Percentiles rank a stretch among this genome's conserved stretches.
phyloP scores from a whole-genome alignment of 23 tunicate species.

The Trididemnum clinides region DNA sequence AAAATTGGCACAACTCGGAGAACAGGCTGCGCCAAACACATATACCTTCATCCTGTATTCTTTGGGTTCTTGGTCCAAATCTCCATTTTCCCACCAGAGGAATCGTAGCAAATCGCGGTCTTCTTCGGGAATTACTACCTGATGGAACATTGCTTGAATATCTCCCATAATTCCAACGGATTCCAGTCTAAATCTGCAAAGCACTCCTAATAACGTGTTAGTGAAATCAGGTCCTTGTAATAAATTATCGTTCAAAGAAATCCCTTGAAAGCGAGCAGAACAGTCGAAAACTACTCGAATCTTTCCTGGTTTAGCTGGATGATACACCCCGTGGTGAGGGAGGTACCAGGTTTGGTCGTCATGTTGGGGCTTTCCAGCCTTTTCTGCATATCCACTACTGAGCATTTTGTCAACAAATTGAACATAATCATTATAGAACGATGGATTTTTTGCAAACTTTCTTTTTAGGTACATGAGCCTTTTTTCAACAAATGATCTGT shows the following conservation, averaged over 20 bases:
- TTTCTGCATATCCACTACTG: slow-evolving; percentile 34
- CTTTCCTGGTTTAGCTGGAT: slow-evolving; percentile 36
- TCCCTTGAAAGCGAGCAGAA: slow-evolving; percentile 24
- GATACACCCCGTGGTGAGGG: slow-evolving; percentile 47
- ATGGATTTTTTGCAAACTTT: not conserved
- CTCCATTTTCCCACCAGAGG: slow-evolving; percentile 53
- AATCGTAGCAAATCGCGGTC: slow-evolving; percentile 41
- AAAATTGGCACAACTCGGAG: slow-evolving; percentile 56
- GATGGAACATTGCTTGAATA: slow-evolving; percentile 17
- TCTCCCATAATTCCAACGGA: slow-evolving; percentile 34
- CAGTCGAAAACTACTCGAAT: slow-evolving; percentile 38
- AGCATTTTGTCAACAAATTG: slow-evolving; percentile 32
- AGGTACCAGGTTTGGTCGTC: slow-evolving; percentile 32
- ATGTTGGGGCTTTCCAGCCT: not conserved
- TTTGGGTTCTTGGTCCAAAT: slow-evolving; percentile 10
- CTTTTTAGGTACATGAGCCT: not conserved
- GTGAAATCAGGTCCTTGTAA: slow-evolving; percentile 50
- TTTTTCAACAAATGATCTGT: not conserved
- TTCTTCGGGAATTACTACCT: slow-evolving; percentile 13
- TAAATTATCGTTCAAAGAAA: slow-evolving; percentile 4
- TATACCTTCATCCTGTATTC: slow-evolving; percentile 32
- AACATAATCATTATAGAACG: not conserved
- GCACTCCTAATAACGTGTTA: slow-evolving; percentile 28
- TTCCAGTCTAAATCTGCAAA: slow-evolving; percentile 35
- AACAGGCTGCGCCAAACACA: slow-evolving; percentile 57